Conservation (phyloP, 2,888 invertebrate genomes). For the Papilio protenor region DNA sequence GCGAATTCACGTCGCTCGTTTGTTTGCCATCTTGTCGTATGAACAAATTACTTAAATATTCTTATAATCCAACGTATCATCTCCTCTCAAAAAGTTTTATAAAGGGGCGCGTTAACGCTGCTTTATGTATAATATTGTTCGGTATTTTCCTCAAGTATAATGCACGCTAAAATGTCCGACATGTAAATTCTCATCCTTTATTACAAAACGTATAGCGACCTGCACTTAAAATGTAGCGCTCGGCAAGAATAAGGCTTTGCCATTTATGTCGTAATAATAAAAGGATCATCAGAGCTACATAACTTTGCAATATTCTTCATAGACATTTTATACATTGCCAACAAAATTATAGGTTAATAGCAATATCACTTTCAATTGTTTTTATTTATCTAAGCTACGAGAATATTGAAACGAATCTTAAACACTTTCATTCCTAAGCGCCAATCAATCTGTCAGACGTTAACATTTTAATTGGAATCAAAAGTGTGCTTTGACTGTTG, state of each 20-base stretch:
- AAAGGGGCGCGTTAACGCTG: slow-evolving; percentile 9
- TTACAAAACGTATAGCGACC: slow-evolving; percentile 22
- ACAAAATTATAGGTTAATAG: too few relatives aligned
- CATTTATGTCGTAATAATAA: slow-evolving; percentile 5
- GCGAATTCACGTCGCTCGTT: too few relatives aligned
- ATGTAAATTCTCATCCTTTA: slow-evolving; percentile 31
- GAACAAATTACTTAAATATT: neutral
- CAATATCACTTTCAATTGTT: too few relatives aligned
- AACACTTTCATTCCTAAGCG: too few relatives aligned
- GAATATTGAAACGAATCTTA: too few relatives aligned
- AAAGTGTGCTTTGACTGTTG: too few relatives aligned
- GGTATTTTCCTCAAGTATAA: slow-evolving; percentile 27
- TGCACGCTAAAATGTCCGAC: slow-evolving; percentile 29
- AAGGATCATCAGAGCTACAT: slow-evolving; percentile 1
- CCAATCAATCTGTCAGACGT: too few relatives aligned
- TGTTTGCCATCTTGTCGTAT: too few relatives aligned
- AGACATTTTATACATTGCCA: neutral
- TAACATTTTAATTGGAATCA: too few relatives aligned
- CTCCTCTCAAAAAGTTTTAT: slow-evolving; percentile 1
- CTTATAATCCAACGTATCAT: slow-evolving; percentile 1
- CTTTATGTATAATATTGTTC: slow-evolving; percentile 17
- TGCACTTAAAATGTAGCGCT: slow-evolving; percentile 17
- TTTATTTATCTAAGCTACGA: too few relatives aligned
- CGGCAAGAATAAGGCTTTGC: slow-evolving; percentile 1
- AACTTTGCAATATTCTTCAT: neutral